Percentiles rank a stretch among this genome's conserved stretches.
phyloP scores from a whole-genome alignment of 2,797 vertebrate species.

The Lacerta agilis region DNA sequence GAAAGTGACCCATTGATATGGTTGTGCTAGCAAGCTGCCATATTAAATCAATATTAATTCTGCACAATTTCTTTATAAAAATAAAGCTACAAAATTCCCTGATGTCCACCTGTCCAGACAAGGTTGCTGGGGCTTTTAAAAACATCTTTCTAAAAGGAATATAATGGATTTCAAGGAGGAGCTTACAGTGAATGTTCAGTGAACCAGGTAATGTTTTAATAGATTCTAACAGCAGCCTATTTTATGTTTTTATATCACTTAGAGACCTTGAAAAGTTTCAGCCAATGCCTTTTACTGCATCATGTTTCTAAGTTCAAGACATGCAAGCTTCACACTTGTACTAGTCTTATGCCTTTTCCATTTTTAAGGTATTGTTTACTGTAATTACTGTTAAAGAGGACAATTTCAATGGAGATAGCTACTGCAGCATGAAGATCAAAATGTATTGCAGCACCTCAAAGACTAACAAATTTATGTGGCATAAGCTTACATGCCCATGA shows the following conservation, averaged over 20 bases:
- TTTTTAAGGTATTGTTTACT: neutral
- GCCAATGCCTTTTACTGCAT: neutral
- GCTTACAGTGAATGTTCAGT: constrained; percentile 63
- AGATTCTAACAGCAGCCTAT: constrained; percentile 65
- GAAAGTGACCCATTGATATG: constrained; percentile 46
- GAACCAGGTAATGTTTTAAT: constrained; percentile 74
- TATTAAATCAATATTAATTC: constrained; percentile 71
- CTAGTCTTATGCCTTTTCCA: neutral
- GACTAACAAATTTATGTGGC: neutral
- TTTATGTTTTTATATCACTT: constrained; percentile 67
- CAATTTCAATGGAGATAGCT: neutral
- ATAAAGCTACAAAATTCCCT: constrained; percentile 61
- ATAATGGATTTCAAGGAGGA: constrained; percentile 64
- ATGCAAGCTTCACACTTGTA: neutral
- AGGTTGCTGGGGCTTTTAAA: constrained; percentile 23
- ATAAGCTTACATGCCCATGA: neutral
- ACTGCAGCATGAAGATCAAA: neutral
- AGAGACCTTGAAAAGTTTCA: constrained; percentile 63
- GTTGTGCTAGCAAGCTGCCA: constrained; percentile 47
- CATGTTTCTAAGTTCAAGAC: constrained; percentile 23
- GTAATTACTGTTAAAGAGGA: neutral
- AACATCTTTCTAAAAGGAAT: constrained; percentile 53
- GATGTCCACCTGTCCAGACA: constrained; percentile 52
- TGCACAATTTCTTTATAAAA: constrained; percentile 63
- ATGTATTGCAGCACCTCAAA: neutral